Evolutionary conservation across 2,797 vertebrate genomes (phyloP), one percentile per base, ranked within the genome.

Genomic region (Tadarida brasiliensis): DNA sequence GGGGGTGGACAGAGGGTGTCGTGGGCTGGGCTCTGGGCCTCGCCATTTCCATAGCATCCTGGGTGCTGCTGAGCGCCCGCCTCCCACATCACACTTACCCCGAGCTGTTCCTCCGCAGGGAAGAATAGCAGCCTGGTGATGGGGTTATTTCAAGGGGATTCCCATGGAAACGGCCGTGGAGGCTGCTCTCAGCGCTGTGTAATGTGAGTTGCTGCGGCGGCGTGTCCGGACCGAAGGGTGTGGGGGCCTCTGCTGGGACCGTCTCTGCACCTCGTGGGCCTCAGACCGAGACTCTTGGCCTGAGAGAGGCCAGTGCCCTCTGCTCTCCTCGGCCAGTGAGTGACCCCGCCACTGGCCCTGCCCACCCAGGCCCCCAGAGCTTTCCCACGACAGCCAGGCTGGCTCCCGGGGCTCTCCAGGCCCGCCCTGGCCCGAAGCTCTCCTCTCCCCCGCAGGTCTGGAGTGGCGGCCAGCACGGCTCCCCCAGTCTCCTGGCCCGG

Each of bases 91-190:
- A 0, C 39, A 2, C 22, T 33, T 26, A 49, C 19, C 19, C 54
- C 0, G 4, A 35, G 89, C 39, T 11, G 54, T 8, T 80, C 59
- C 77, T 57, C 80, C 0, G 8, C 93, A 44, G 80, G 74, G 67
- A 49, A 71, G 93, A 49, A 30, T 24, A 47, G 6, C 94, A 77
- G 94, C 94, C 33, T 33, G 61, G 49, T 22, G 28, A 19, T 8
- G 56, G 96, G 96, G 96, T 97, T 96, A 97, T 97, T 97, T 96
- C 95, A 94, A 97, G 97, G 96, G 95, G 96, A 94, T 97, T 77
- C 96, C 97, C 97, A 97, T 97, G 96, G 96, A 95, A 97, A 97
- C 96, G 5, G 71, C 70, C 89, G 92, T 87, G 92, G 95, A 1
- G 92, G 92, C 82, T 87, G 61, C 78, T 88, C 61, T 73, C 26